Conservation (phyloP, 1,140 invertebrate genomes). For the Heterodera carotae region DNA sequence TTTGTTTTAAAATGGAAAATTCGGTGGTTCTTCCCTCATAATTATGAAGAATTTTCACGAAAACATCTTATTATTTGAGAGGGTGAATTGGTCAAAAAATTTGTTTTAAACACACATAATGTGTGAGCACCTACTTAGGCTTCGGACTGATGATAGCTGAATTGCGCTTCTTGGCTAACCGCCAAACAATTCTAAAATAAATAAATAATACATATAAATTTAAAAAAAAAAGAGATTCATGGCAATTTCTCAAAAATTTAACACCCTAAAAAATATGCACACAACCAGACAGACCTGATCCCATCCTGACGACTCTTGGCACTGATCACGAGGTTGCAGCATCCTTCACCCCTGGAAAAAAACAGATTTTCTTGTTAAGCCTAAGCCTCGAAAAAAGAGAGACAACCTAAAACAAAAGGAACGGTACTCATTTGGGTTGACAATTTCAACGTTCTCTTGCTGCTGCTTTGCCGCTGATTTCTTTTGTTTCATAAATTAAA, state of each 20-base stretch:
- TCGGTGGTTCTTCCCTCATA: no score
- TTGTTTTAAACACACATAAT: neutral
- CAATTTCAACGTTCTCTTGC: constrained; percentile 5
- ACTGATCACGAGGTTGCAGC: constrained; percentile 63
- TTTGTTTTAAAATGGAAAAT: no score
- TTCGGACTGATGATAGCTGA: constrained; percentile 53
- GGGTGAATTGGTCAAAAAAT: no score
- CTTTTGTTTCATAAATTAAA: neutral
- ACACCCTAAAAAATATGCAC: no score
- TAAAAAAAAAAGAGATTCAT: no score
- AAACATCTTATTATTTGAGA: no score
- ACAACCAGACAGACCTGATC: constrained; percentile 44
- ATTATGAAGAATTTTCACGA: no score
- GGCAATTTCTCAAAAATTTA: no score
- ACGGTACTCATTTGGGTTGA: constrained; percentile 50
- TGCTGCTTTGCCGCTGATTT: neutral
- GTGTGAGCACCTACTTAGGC: constrained; percentile 41
- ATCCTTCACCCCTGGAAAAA: constrained; percentile 58
- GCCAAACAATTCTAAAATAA: constrained; percentile 63
- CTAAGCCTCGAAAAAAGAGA: neutral
- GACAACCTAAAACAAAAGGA: constrained; percentile 50
- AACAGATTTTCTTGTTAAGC: neutral
- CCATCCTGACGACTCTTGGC: constrained; percentile 52
- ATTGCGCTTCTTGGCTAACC: constrained; percentile 60
- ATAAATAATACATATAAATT: neutral